A percentile compares a stretch with the other conserved stretches of the same genome.
phyloP scores from a whole-genome alignment of 2,888 invertebrate genomes.

The Drosophila flavopinicola region DNA sequence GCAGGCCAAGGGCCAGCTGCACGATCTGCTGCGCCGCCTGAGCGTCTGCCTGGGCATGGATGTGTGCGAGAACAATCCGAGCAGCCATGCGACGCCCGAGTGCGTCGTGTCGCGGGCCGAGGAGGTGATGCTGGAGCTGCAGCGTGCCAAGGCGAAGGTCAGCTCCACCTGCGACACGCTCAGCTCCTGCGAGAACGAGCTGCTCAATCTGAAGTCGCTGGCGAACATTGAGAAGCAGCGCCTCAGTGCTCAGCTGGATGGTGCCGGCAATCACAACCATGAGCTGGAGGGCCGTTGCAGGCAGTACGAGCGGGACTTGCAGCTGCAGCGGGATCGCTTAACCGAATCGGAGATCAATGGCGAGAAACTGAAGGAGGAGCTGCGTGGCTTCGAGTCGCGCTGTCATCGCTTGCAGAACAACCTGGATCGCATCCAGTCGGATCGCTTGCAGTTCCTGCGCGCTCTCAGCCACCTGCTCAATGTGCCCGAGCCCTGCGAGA shows the following conservation, averaged over 20 bases:
- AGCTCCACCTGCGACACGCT: constrained; percentile 84
- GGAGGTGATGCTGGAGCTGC: constrained; percentile 90
- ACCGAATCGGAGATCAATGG: constrained; percentile 90
- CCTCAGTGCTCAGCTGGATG: constrained; percentile 88
- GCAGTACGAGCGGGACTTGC: constrained; percentile 90
- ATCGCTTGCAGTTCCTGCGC: constrained; percentile 83
- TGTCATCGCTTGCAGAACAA: constrained; percentile 83
- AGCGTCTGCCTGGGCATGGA: constrained; percentile 89
- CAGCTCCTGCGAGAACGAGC: constrained; percentile 83
- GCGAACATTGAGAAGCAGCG: constrained; percentile 88
- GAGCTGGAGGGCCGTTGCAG: constrained; percentile 90
- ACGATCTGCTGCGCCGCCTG: constrained; percentile 90
- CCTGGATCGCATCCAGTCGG: constrained; percentile 83
- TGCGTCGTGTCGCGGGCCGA: constrained; percentile 90
- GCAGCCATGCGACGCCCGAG: constrained; percentile 87
- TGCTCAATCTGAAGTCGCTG: constrained; percentile 82
- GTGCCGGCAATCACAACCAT: constrained; percentile 86
- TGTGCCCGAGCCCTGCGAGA: constrained; percentile 91
- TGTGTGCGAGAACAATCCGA: constrained; percentile 87
- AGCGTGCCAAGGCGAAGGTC: constrained; percentile 87
- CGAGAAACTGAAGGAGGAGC: constrained; percentile 84
- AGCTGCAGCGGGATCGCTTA: constrained; percentile 89
- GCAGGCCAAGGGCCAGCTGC: constrained; percentile 87
- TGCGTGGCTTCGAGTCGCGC: constrained; percentile 84
- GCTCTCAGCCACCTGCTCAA: constrained; percentile 85